Conservation (phyloP, 2,888 invertebrate species). For the Acleris holmiana region DNA sequence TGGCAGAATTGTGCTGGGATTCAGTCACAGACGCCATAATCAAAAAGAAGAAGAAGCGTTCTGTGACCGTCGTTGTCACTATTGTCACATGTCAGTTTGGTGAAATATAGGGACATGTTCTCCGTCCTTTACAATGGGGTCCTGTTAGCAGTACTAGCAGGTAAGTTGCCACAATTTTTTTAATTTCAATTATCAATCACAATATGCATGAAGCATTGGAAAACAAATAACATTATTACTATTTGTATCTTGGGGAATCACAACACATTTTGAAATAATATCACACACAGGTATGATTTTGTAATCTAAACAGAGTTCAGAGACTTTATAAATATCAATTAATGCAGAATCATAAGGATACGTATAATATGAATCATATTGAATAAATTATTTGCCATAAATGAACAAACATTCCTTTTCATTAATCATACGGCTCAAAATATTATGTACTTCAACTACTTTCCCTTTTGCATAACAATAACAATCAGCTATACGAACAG, state of each 20-base stretch:
- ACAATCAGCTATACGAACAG: background rate
- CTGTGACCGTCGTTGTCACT: no score
- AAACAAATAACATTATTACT: slow-evolving; percentile 11
- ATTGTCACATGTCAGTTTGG: no score
- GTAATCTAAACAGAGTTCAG: background rate
- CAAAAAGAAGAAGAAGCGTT: no score
- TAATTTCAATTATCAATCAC: no score
- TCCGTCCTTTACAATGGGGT: no score
- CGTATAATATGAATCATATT: slow-evolving; percentile 16
- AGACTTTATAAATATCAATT: slow-evolving; percentile 3
- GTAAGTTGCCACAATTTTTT: no score
- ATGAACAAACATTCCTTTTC: background rate
- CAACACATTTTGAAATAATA: slow-evolving; percentile 12
- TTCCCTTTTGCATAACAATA: slow-evolving; percentile 3
- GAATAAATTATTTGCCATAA: slow-evolving; percentile 6
- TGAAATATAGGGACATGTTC: no score
- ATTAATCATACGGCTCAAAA: background rate
- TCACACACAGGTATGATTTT: slow-evolving; percentile 5
- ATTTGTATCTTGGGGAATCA: slow-evolving; percentile 5
- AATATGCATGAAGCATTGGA: slow-evolving; percentile 7
- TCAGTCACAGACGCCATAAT: no score
- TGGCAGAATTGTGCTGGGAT: no score
- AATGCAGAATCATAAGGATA: slow-evolving; percentile 12
- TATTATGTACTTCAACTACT: slow-evolving; percentile 4
- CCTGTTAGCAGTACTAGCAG: no score